A percentile compares a stretch with the other conserved stretches of the same genome.
These are phyloP conservation scores for Taenaris catops DNA, from an alignment of 2,888 invertebrate genomes.

Conservation along the genomic window DNA sequence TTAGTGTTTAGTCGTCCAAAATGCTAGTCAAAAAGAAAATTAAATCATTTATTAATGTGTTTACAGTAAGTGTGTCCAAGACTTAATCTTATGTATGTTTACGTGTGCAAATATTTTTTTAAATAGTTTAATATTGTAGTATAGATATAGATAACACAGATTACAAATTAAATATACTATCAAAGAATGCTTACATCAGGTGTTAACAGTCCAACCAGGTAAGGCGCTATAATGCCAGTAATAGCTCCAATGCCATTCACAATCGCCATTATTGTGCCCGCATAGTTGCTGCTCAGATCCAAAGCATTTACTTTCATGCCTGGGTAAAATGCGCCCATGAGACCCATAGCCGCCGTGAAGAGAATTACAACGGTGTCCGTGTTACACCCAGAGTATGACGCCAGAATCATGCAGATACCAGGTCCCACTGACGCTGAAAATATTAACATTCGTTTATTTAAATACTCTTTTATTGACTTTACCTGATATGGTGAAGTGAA, in stretches of 20 bases:
- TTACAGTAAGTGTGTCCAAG: too few species aligned
- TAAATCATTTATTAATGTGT: too few species aligned
- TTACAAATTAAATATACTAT: too few species aligned
- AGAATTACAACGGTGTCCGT: conserved; percentile 74
- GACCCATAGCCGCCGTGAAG: conserved; percentile 82
- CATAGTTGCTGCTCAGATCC: conserved; percentile 82
- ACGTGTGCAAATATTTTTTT: too few species aligned
- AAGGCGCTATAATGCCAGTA: conserved; percentile 82
- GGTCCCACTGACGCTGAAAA: conserved; percentile 82
- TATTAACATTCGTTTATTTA: too few species aligned
- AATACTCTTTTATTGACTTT: too few species aligned
- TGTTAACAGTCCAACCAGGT: conserved; percentile 81
- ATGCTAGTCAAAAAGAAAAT: too few species aligned
- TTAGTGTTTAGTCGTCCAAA: too few species aligned
- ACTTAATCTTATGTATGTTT: too few species aligned
- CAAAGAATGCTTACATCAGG: conserved; percentile 80
- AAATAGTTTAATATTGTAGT: too few species aligned
- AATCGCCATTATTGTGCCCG: conserved; percentile 82
- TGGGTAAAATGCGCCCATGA: conserved; percentile 86
- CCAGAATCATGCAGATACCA: conserved; percentile 83
- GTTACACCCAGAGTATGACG: conserved; percentile 84
- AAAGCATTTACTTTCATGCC: conserved; percentile 84
- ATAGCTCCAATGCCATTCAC: conserved; percentile 83
- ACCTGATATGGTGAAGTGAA: too few species aligned
- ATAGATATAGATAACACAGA: too few species aligned